Base-by-base conservation (phyloP, 2,888 invertebrate genomes). In the Eilema griseolum region DNA sequence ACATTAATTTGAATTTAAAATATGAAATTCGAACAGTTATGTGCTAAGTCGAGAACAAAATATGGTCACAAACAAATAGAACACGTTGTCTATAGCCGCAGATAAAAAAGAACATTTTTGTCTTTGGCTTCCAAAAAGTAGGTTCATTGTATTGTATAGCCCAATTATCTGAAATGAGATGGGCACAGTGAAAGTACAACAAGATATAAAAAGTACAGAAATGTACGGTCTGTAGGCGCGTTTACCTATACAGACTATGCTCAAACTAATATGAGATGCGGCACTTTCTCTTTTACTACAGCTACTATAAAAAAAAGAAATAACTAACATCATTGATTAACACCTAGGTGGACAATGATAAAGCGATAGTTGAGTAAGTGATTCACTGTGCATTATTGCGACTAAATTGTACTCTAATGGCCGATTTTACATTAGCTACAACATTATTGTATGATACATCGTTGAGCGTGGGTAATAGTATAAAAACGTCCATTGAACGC, bases 211-310 rank as follows among this genome's bases (percentile, higher is more conserved):
- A 52, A 52, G 46, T n/a, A 52, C 52, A 52, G 52, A 52, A 52
- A 52, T 52, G 10, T 52, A 8, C 52, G 46, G 20, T 20, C 20
- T 20, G 20, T 46, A 46, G 20, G 20, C 46, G 46, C 7, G 52
- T 80, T 76, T 26, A 61, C 71, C 72, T 64, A 66, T 62, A 68
- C 66, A 14, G 61, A 52, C 57, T 66, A 46, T 37, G 61, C 56
- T 62, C 61, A 73, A 70, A 63, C 56, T 52, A 59, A 37, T 46
- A 26, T n/a, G 60, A 62, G 59, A 69, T 37, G 23, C 3, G 20
- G 33, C 56, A 61, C 81, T 80, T 80, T 80, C 82, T 70, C 80
- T 81, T 80, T 75, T 63, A 60, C 70, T 74, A 52, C 65, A 61
- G 66, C n/a, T 56, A 33, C 67, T 64, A 69, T 67, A 70, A 65